A percentile compares a stretch with the other conserved stretches of the same genome.
phyloP scores from a whole-genome alignment of 30 jellyfish, hydroid and myxozoan species.

The Rhopilema esculentum region DNA sequence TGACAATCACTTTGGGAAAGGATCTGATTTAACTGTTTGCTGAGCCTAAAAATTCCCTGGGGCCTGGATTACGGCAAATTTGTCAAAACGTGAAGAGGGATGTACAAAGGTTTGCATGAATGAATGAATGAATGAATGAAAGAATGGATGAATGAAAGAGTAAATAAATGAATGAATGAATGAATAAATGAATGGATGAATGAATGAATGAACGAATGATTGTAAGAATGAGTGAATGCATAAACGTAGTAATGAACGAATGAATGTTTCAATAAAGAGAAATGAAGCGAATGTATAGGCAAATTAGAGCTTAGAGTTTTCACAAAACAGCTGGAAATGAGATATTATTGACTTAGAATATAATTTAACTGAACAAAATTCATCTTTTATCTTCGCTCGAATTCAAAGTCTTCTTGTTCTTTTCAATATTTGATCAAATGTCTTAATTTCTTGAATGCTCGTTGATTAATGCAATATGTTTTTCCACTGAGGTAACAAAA shows the following conservation, averaged over 20 bases:
- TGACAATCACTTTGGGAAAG: not conserved
- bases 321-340: too few relatives aligned
- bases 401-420: too few relatives aligned
- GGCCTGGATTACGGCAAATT: not conserved
- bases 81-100: not conserved
- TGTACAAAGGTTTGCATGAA: too few relatives aligned
- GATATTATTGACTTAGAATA: too few relatives aligned
- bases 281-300: not conserved
- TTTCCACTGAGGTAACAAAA: too few relatives aligned
- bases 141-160: not conserved
- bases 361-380: too few relatives aligned
- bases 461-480: too few relatives aligned
- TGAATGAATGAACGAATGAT: not conserved
- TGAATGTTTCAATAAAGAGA: not conserved
- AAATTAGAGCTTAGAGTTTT: too few relatives aligned
- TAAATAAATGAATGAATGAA: not conserved
- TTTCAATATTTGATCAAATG: too few relatives aligned
- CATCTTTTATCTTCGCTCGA: too few relatives aligned
- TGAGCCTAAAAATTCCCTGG: not conserved
- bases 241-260: not conserved
- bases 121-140: not conserved
- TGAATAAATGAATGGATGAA: not conserved
- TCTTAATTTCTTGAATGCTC: too few relatives aligned
- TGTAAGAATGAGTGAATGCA: not conserved
- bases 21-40: not conserved